Base-by-base conservation (phyloP, 2,888 invertebrate species). In the Tiphia femorata region DNA sequence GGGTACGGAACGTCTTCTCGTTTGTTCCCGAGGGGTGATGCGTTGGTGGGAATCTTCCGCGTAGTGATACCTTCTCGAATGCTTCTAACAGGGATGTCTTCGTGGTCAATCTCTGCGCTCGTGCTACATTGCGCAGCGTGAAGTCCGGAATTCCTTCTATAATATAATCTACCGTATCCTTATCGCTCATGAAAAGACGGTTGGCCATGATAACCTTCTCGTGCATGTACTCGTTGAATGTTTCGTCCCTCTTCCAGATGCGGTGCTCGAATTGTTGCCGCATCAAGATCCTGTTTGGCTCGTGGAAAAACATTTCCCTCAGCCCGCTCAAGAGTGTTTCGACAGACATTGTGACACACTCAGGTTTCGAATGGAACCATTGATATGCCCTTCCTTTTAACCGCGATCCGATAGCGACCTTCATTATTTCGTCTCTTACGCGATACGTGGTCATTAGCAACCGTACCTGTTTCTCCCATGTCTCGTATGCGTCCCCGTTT, bases 331-430 rank as follows among this genome's bases (percentile, higher is more conserved):
- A 21, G 12, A 52, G 23, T 5, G 8, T 37, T 2, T 46, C 51
- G 1, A 42, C 8, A 1, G 35, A 25, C 58, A 49, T 58, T 21
- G 20, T 17, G 10, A 58, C 48, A 20, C 16, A 33, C n/a, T 59
- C 51, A 1, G 59, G 48, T 12, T 42, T 37, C 10, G 55, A 59
- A 12, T 55, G 55, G 0, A 50, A 47, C 59, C 54, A 55, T 20
- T 59, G 44, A 19, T 51, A 40, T 12, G 54, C 50, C 14, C 37
- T 49, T 12, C 43, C 47, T 29, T 55, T 59, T 2, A 54, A 29
- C 16, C 35, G 43, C 51, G 23, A 44, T 2, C 47, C 48, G 12
- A 55, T 55, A 7, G 49, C 14, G 25, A 51, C 29, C 33, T 50
- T 59, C 41, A 21, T 35, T 12, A 25, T 25, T 14, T 37, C 19